Percentiles rank a stretch among this genome's conserved stretches.
These are phyloP conservation scores for Heteronetta atricapilla DNA, from an alignment of 2,113 vertebrate genomes.

Conservation along the genomic window DNA sequence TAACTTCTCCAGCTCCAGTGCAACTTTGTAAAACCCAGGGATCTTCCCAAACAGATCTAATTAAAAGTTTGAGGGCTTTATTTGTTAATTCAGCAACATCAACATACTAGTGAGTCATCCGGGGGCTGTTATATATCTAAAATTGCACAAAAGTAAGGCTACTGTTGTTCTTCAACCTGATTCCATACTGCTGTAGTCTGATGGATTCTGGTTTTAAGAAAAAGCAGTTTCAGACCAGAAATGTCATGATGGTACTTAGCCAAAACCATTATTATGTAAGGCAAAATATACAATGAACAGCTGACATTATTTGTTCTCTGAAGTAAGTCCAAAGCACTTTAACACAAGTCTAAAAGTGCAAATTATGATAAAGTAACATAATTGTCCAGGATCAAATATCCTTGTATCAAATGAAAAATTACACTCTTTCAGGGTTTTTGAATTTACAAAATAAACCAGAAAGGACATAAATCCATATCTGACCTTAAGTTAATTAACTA, in stretches of 20 bases:
- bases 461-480: neutral
- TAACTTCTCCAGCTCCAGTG: neutral
- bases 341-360: neutral
- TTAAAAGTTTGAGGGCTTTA: neutral
- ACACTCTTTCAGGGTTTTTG: neutral
- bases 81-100: neutral
- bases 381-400: neutral
- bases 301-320: neutral
- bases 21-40: neutral
- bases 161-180: neutral
- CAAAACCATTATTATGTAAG: neutral
- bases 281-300: neutral
- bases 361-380: neutral
- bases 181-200: neutral
- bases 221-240: neutral
- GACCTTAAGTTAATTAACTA: neutral
- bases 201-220: neutral
- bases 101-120: neutral
- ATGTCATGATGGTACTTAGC: neutral
- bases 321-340: conserved; percentile 2
- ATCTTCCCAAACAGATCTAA: conserved; percentile 21
- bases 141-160: neutral
- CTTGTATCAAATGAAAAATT: neutral
- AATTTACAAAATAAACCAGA: neutral
- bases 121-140: neutral